These are phyloP conservation scores for Cygnus buccinator DNA, from an alignment of 2,113 vertebrate genomes.

Conservation along the genomic window DNA sequence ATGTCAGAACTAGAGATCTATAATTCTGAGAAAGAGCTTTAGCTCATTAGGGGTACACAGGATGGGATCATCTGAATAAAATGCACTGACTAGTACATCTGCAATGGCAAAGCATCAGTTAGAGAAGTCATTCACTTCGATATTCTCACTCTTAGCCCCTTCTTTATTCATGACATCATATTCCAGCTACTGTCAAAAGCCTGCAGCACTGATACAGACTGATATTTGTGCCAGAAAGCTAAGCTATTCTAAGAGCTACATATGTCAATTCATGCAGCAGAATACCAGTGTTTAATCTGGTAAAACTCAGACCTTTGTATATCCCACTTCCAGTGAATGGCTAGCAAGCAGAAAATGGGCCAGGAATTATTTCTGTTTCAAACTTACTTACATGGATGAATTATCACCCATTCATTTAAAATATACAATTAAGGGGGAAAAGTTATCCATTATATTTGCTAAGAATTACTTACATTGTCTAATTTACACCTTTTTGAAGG, in stretches of 20 bases:
- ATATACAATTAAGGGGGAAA: not conserved
- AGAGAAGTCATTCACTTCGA: not conserved
- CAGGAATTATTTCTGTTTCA: not conserved
- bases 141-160: not conserved
- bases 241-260: not conserved
- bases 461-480: not conserved
- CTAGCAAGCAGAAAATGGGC: not conserved
- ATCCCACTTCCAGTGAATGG: not conserved
- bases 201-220: not conserved
- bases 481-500: not conserved
- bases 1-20: accelerated
- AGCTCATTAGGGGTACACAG: not conserved
- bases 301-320: not conserved
- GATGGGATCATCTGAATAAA: not conserved
- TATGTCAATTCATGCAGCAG: not conserved
- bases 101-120: not conserved
- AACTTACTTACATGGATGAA: not conserved
- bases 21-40: not conserved
- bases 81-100: not conserved
- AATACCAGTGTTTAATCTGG: not conserved
- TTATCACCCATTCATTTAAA: not conserved
- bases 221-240: not conserved
- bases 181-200: not conserved
- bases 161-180: not conserved
- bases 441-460: not conserved